Evolutionary conservation across 2,113 vertebrate species (phyloP).

Genomic region (Phyllostomus discolor): DNA sequence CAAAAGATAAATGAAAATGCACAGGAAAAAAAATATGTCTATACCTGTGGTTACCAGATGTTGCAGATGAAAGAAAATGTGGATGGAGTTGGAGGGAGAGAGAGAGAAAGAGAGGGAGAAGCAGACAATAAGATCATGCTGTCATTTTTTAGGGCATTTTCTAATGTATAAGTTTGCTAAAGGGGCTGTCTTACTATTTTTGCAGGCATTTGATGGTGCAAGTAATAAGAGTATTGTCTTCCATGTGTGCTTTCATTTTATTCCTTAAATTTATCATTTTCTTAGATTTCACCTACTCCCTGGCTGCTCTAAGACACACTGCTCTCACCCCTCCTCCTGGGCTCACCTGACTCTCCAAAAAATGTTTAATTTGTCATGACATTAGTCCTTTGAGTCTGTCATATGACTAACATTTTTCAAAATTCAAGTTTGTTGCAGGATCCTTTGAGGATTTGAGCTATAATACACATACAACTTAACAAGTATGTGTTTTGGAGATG

Average conservation of each 20-base stretch:
- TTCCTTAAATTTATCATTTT: neutral
- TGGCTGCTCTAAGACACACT: neutral
- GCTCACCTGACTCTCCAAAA: neutral
- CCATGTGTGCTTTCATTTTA: neutral
- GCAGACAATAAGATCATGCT: neutral
- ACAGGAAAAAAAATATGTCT: rapidly evolving
- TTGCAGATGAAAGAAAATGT: neutral
- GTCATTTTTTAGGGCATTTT: neutral
- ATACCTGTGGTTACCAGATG: neutral
- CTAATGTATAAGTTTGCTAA: neutral
- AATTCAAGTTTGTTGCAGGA: neutral
- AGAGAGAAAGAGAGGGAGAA: neutral
- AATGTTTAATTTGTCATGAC: neutral
- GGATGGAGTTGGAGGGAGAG: too few species aligned
- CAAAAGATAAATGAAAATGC: neutral
- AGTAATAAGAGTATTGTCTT: neutral
- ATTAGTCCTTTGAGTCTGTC: neutral
- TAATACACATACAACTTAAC: neutral
- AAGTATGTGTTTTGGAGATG: neutral
- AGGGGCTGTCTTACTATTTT: neutral
- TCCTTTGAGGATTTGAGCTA: neutral
- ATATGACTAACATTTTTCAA: neutral
- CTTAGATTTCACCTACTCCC: neutral
- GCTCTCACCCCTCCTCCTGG: too few species aligned
- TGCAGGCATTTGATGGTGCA: neutral